Evolutionary conservation across 2,797 vertebrate genomes (phyloP).

Genomic region (Phoebastria nigripes): DNA sequence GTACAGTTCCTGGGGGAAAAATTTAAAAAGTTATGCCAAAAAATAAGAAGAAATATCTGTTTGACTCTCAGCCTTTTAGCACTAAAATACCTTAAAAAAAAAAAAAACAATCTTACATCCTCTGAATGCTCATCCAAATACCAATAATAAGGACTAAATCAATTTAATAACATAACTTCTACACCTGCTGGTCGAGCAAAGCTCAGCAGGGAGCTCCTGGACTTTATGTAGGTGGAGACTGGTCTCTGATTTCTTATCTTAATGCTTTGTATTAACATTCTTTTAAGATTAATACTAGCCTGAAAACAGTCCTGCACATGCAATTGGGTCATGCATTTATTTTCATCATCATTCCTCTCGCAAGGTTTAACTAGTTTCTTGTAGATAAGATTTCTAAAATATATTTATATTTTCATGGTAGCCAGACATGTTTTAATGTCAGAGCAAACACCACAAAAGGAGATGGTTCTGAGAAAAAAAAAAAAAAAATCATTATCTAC

Average conservation of each 20-base stretch:
- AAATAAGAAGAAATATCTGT: neutral
- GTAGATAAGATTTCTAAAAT: neutral
- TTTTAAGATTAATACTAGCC: neutral
- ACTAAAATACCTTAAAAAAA: neutral
- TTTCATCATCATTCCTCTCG: neutral
- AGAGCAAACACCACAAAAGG: neutral
- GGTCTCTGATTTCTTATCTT: constrained; percentile 15
- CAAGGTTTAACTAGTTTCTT: neutral
- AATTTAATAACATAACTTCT: neutral
- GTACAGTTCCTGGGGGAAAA: neutral
- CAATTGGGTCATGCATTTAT: neutral
- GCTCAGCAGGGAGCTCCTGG: constrained; percentile 7
- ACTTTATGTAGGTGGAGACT: neutral
- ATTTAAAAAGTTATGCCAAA: constrained; percentile 3
- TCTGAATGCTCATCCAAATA: neutral
- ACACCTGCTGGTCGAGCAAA: neutral
- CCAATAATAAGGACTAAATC: constrained; percentile 18
- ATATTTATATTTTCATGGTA: neutral
- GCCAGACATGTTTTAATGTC: neutral
- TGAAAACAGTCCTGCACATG: neutral
- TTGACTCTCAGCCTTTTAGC: neutral
- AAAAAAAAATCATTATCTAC: neutral
- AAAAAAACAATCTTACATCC: neutral
- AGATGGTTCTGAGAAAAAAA: neutral
- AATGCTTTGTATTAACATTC: neutral